Evolutionary conservation across 2,797 vertebrate genomes (phyloP).

Genomic region (Psittacula derbiana): DNA sequence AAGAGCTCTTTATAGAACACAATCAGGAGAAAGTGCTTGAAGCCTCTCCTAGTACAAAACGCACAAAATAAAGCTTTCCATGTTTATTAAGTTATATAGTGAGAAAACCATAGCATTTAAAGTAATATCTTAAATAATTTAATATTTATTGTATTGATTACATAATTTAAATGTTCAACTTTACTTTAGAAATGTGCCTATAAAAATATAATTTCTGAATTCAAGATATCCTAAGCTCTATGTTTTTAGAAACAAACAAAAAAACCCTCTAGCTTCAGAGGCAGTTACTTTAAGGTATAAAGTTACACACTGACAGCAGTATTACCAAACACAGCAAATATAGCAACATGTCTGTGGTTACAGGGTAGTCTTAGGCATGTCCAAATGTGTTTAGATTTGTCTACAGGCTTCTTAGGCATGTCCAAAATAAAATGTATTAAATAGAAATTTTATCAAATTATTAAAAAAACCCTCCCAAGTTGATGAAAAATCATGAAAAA

Average conservation of each 20-base stretch:
- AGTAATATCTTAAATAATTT: background rate
- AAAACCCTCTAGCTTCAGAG: background rate
- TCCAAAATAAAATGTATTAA: background rate
- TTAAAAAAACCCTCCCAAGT: accelerated
- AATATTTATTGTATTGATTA: background rate
- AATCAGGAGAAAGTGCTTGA: background rate
- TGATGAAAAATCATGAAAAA: background rate
- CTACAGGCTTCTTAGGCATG: background rate
- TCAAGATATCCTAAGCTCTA: background rate
- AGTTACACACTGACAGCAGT: background rate
- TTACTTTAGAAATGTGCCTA: background rate
- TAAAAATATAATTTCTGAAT: background rate
- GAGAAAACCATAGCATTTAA: background rate
- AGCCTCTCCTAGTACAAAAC: background rate
- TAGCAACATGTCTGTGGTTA: background rate
- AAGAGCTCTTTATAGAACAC: background rate
- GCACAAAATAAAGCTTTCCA: background rate
- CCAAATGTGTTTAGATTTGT: background rate
- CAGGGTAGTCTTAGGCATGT: background rate
- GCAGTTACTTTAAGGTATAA: background rate
- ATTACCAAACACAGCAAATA: background rate
- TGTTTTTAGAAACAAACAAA: background rate
- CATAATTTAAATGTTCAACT: background rate
- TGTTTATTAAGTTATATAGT: background rate
- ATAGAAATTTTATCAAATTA: background rate